These are phyloP conservation scores for Hyperopisus bebe DNA, from an alignment of 2,113 vertebrate species.

Conservation along the genomic window DNA sequence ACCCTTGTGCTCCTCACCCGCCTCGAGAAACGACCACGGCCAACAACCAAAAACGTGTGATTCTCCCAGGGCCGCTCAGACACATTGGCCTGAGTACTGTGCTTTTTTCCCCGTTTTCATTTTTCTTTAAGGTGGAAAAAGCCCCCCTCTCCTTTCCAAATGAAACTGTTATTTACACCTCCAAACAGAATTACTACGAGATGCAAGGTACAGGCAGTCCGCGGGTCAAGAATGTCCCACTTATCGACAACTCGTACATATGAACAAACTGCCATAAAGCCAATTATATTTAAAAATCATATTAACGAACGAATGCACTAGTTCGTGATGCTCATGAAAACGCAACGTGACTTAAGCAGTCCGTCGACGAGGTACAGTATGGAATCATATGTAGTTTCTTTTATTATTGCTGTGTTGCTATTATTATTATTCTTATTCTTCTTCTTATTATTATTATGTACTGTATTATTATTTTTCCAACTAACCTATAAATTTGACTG, in stretches of 20 bases:
- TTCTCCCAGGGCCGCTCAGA: neutral
- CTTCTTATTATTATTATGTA: neutral
- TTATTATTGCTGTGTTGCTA: neutral
- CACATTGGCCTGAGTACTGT: neutral
- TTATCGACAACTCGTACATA: neutral
- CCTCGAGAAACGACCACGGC: neutral
- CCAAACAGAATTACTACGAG: neutral
- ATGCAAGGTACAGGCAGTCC: neutral
- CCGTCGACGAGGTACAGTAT: neutral
- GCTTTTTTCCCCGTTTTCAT: neutral
- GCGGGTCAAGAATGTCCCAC: neutral
- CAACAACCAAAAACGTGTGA: neutral
- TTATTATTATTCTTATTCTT: neutral
- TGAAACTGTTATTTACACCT: neutral
- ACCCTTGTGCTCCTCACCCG: neutral
- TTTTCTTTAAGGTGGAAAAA: neutral
- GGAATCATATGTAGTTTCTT: neutral
- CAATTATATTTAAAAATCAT: neutral
- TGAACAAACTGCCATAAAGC: neutral
- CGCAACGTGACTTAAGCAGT: neutral
- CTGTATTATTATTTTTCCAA: neutral
- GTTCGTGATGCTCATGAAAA: neutral
- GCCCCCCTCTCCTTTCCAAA: neutral
- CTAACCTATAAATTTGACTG: neutral
- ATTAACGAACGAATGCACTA: neutral